A percentile compares a stretch with the other conserved stretches of the same genome.
phyloP scores from a whole-genome alignment of 2,797 vertebrate genomes.

The Anabacerthia variegaticeps region DNA sequence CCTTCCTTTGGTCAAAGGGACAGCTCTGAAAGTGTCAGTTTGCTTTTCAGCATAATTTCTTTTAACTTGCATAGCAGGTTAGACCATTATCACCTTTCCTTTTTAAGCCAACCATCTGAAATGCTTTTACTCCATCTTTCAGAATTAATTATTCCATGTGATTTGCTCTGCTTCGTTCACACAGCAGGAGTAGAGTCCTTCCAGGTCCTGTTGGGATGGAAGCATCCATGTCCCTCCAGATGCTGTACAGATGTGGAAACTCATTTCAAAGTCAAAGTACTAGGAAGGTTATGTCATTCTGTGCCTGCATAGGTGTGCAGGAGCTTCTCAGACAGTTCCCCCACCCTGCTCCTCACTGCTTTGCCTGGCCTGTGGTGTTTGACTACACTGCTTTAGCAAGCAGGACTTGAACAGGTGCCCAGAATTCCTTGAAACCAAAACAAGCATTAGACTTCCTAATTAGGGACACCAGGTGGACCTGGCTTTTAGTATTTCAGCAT shows the following conservation, averaged over 20 bases:
- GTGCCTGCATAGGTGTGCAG: not conserved
- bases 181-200: not conserved
- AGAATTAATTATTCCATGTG: not conserved
- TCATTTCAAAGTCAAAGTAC: not conserved
- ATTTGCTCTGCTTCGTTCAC: not conserved
- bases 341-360: not conserved
- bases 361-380: not conserved
- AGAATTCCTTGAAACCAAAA: not conserved
- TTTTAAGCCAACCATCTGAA: not conserved
- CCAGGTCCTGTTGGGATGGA: not conserved
- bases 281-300: not conserved
- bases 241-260: not conserved
- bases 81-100: not conserved
- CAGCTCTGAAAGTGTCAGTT: not conserved
- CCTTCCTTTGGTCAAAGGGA: not conserved
- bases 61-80: not conserved
- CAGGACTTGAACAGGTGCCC: not conserved
- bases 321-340: not conserved
- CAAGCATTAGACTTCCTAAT: not conserved
- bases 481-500: not conserved
- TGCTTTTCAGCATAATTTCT: not conserved
- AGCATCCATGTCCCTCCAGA: not conserved
- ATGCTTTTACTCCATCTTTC: not conserved
- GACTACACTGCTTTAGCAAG: not conserved
- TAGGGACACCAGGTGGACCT: not conserved